A percentile compares a stretch with the other conserved stretches of the same genome.
Conservation (phyloP, 1,140 invertebrate species). For the Tribolium madens region DNA sequence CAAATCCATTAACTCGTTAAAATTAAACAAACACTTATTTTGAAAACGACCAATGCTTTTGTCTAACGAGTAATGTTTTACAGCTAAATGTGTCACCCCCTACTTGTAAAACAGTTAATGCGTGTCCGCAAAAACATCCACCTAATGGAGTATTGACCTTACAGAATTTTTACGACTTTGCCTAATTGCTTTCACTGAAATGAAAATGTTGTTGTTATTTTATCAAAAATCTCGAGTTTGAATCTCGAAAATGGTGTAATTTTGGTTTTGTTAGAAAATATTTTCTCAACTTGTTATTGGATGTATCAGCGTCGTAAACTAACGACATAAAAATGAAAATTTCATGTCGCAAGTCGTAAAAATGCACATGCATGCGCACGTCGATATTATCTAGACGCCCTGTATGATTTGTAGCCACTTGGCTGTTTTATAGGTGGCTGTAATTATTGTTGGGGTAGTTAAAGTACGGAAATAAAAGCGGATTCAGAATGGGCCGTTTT, state of each 20-base stretch:
- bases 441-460: constrained; percentile 15
- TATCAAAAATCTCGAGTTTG: no score
- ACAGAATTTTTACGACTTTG: neutral
- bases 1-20: neutral
- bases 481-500: constrained; percentile 15
- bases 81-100: neutral
- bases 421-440: constrained; percentile 5
- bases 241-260: no score
- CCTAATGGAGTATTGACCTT: constrained; percentile 30
- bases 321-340: neutral
- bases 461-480: constrained; percentile 29
- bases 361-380: constrained; percentile 1
- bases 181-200: no score
- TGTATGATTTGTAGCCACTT: constrained; percentile 28
- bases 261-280: neutral
- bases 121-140: constrained; percentile 11
- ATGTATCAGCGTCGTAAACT: neutral
- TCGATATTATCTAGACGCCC: constrained; percentile 1
- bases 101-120: constrained; percentile 21
- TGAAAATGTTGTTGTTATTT: no score
- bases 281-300: neutral
- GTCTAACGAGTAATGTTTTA: neutral
- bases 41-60: neutral
- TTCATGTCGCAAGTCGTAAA: constrained; percentile 8
- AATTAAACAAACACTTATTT: neutral